Conservation (phyloP, 2,797 vertebrate genomes). For the Lagodon rhomboides region DNA sequence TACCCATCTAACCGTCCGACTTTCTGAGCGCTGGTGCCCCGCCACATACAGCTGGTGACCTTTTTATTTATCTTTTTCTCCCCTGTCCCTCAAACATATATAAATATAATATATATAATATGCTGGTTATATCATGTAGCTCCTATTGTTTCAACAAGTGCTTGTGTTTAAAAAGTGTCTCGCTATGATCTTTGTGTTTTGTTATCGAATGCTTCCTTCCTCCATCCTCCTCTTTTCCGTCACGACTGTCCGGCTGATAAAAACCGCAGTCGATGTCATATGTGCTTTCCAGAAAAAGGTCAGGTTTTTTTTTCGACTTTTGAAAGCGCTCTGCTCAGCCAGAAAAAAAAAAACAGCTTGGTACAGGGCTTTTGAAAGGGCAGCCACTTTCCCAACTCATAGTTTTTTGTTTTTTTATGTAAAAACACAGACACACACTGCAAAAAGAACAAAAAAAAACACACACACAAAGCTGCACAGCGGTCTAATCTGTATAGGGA, state of each 20-base stretch:
- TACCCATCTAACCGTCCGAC: no score
- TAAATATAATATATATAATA: neutral
- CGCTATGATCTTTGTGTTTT: neutral
- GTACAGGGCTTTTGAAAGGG: constrained; percentile 58
- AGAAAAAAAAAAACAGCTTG: constrained; percentile 40
- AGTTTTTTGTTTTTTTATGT: constrained; percentile 29
- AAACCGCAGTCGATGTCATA: constrained; percentile 49
- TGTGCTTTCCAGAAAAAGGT: constrained; percentile 59
- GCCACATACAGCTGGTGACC: no score
- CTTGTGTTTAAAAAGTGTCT: neutral
- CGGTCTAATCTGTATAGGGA: neutral
- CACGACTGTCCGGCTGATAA: constrained; percentile 48
- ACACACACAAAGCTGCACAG: neutral
- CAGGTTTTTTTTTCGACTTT: constrained; percentile 52
- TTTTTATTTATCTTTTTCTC: no score
- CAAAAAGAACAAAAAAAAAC: neutral
- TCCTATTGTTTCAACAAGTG: neutral
- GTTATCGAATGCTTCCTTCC: neutral
- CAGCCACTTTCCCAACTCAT: constrained; percentile 43
- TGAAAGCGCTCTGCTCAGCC: constrained; percentile 54
- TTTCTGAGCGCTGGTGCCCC: no score
- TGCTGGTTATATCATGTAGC: neutral
- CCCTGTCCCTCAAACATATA: no score
- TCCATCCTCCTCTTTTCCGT: neutral
- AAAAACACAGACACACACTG: constrained; percentile 9